phyloP scores from a whole-genome alignment of 2,888 invertebrate genomes.

The Bombyx huttoni region DNA sequence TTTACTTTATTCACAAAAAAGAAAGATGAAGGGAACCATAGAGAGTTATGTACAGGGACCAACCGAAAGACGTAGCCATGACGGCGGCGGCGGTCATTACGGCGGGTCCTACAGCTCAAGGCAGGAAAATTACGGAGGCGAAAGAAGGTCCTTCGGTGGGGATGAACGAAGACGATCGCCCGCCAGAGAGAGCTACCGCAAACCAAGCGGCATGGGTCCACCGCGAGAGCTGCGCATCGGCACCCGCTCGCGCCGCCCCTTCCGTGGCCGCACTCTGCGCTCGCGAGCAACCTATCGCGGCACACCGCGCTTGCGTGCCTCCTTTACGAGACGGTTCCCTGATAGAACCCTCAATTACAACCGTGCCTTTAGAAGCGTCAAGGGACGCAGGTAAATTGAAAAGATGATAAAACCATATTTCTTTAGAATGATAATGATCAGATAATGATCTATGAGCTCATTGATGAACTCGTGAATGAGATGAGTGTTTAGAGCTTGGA shows the following conservation, averaged over 20 bases:
- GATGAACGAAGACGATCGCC: conserved; percentile 72
- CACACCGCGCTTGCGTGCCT: conserved; percentile 66
- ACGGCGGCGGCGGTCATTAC: conserved; percentile 69
- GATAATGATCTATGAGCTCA: not conserved
- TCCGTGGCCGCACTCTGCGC: conserved; percentile 68
- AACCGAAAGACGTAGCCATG: conserved; percentile 72
- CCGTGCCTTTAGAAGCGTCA: conserved; percentile 57
- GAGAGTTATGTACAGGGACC: conserved; percentile 69
- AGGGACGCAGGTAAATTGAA: conserved; percentile 64
- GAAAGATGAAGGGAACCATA: conserved; percentile 28
- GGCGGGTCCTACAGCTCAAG: conserved; percentile 68
- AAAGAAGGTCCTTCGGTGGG: conserved; percentile 62
- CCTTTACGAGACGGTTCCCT: conserved; percentile 50
- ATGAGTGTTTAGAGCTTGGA: not conserved
- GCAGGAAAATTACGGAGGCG: conserved; percentile 68
- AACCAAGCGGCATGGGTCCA: conserved; percentile 61
- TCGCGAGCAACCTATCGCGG: conserved; percentile 69
- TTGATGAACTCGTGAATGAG: not conserved
- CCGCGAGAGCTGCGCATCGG: conserved; percentile 52
- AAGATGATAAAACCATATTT: not conserved
- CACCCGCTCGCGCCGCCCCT: conserved; percentile 68
- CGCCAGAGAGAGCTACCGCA: conserved; percentile 60
- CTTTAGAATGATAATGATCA: not conserved
- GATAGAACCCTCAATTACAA: conserved; percentile 55
- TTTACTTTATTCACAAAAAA: conserved; percentile 14